Evolutionary conservation across 2,113 vertebrate species (phyloP).

Genomic region (Oryzias celebensis): DNA sequence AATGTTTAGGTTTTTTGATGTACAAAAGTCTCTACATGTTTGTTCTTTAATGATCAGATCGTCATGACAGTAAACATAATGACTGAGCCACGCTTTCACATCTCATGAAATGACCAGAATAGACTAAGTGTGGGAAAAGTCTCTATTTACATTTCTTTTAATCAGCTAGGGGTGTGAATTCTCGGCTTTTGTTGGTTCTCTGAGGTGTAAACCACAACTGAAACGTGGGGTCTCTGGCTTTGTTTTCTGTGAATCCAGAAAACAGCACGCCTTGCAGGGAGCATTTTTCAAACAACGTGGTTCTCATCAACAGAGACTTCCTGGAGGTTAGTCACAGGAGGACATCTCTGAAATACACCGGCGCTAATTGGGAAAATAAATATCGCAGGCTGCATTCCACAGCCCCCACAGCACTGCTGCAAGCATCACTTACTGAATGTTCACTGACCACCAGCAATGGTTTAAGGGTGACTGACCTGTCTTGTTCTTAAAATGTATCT

Average conservation of each 20-base stretch:
- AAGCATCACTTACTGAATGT: constrained; percentile 57
- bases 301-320: constrained; percentile 51
- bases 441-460: constrained; percentile 49
- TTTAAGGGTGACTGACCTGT: constrained; percentile 16
- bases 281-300: constrained; percentile 50
- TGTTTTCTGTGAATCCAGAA: constrained; percentile 18
- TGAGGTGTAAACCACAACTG: constrained; percentile 55
- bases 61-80: no score
- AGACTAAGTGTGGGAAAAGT: background rate
- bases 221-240: constrained; percentile 40
- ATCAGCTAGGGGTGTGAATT: constrained; percentile 16
- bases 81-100: background rate
- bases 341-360: constrained; percentile 50
- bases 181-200: constrained; percentile 42
- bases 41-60: no score
- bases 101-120: no score
- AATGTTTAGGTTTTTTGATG: no score
- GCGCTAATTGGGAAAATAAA: constrained; percentile 78
- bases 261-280: constrained; percentile 14
- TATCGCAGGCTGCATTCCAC: constrained; percentile 59
- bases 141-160: constrained; percentile 14
- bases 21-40: no score
- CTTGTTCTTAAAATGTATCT: constrained; percentile 50
- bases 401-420: constrained; percentile 50
- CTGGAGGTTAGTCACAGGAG: constrained; percentile 50